Evolutionary conservation across 2,797 vertebrate species (phyloP).

Genomic region (Danio albolineatus): DNA sequence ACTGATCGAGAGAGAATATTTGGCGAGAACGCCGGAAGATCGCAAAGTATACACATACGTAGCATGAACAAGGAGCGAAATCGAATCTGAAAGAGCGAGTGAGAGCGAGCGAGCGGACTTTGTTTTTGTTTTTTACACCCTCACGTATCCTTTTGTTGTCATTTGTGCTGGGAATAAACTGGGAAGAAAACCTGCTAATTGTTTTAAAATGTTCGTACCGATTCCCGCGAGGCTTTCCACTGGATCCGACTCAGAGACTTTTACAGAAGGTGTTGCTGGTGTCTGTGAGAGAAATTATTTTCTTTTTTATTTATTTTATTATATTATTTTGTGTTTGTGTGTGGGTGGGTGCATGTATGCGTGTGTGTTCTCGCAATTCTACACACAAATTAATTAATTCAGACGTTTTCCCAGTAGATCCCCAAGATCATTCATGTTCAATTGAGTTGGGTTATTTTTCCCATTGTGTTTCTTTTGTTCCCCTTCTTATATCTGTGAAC

Average conservation of each 20-base stretch:
- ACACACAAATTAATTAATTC: conserved; percentile 71
- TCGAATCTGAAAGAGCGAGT: conserved; percentile 61
- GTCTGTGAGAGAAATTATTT: conserved; percentile 52
- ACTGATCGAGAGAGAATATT: conserved; percentile 99
- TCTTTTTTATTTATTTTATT: not conserved
- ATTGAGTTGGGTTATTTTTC: conserved; percentile 58
- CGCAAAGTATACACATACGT: conserved; percentile 99
- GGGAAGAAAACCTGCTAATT: conserved; percentile 72
- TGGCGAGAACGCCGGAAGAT: conserved; percentile 99
- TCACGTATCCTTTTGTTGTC: conserved; percentile 92
- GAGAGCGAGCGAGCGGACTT: conserved; percentile 66
- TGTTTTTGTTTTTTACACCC: conserved; percentile 79
- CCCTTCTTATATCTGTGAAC: conserved; percentile 88
- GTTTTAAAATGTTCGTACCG: conserved; percentile 54
- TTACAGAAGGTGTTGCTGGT: conserved; percentile 36
- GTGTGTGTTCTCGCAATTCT: conserved; percentile 81
- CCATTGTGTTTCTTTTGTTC: too few relatives aligned
- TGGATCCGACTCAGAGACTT: conserved; percentile 55
- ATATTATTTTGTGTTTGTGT: conserved; percentile 76
- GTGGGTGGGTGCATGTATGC: conserved; percentile 86
- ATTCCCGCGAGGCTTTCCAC: conserved; percentile 55
- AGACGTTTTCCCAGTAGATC: conserved; percentile 72
- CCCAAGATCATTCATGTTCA: conserved; percentile 66
- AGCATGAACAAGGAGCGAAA: conserved; percentile 88
- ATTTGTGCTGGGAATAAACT: conserved; percentile 80